These are phyloP conservation scores for Erebia palarica DNA, from an alignment of 2,888 invertebrate genomes.

Conservation along the genomic window DNA sequence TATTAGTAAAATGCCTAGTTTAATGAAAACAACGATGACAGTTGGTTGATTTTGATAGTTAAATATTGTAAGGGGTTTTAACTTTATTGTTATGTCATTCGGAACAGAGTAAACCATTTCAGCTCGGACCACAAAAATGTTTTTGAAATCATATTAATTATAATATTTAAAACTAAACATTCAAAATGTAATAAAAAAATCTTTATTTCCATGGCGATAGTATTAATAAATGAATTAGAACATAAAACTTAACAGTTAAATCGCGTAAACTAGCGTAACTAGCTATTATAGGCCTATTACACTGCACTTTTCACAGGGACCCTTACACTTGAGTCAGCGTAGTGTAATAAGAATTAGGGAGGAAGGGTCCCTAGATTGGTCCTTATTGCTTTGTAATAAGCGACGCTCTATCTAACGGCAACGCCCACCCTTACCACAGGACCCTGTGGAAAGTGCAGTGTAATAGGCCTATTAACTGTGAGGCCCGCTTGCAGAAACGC, in stretches of 20 bases:
- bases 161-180: not conserved
- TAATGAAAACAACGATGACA: not conserved
- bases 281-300: too few species aligned
- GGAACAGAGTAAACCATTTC: not conserved
- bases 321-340: too few species aligned
- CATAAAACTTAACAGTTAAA: not conserved
- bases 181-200: not conserved
- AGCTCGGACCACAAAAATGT: constrained; percentile 1
- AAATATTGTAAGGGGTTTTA: not conserved
- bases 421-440: too few species aligned
- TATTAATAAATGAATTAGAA: not conserved
- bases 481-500: too few species aligned
- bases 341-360: too few species aligned
- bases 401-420: too few species aligned
- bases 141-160: not conserved
- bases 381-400: too few species aligned
- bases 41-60: not conserved
- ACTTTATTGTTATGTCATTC: constrained; percentile 10
- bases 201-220: constrained; percentile 4
- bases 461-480: not conserved
- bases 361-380: too few species aligned
- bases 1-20: too few species aligned
- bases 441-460: too few species aligned
- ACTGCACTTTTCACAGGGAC: too few species aligned
- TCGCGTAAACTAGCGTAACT: not conserved